These are phyloP conservation scores for Neotoxoptera formosana DNA, from an alignment of 1,140 invertebrate species.

Conservation along the genomic window DNA sequence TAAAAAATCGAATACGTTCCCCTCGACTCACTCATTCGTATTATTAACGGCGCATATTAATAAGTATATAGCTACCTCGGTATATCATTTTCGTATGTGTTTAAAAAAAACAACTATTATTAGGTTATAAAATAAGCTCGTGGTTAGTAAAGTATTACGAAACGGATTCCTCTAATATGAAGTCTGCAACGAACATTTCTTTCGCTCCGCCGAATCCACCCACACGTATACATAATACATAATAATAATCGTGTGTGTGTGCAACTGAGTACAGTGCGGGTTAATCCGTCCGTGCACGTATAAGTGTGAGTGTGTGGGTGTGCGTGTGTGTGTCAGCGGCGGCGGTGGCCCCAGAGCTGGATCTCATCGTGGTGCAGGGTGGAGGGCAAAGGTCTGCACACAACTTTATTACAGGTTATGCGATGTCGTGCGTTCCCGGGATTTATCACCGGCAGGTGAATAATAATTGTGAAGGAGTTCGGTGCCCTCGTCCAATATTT, in stretches of 20 bases:
- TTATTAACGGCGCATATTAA: background rate
- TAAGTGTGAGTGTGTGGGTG: background rate
- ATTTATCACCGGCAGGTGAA: background rate
- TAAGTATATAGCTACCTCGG: background rate
- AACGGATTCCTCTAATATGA: background rate
- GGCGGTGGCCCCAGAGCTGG: background rate
- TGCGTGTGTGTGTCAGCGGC: too few species aligned
- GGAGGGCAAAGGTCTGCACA: background rate
- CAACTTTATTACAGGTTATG: background rate
- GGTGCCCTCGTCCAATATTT: background rate
- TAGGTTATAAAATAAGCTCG: background rate
- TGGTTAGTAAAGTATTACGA: background rate
- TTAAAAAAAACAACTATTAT: background rate
- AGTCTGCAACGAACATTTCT: conserved; percentile 14
- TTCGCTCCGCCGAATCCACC: background rate
- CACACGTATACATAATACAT: background rate
- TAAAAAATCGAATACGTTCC: background rate
- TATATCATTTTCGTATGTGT: background rate
- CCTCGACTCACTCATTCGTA: background rate
- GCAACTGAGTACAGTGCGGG: background rate
- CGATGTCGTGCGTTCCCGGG: background rate
- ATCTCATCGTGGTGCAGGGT: background rate
- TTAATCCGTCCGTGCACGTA: background rate
- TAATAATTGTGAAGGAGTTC: background rate
- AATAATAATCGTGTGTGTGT: background rate